Evolutionary conservation across 2,888 invertebrate genomes (phyloP).

Genomic region (Callinectes sapidus): DNA sequence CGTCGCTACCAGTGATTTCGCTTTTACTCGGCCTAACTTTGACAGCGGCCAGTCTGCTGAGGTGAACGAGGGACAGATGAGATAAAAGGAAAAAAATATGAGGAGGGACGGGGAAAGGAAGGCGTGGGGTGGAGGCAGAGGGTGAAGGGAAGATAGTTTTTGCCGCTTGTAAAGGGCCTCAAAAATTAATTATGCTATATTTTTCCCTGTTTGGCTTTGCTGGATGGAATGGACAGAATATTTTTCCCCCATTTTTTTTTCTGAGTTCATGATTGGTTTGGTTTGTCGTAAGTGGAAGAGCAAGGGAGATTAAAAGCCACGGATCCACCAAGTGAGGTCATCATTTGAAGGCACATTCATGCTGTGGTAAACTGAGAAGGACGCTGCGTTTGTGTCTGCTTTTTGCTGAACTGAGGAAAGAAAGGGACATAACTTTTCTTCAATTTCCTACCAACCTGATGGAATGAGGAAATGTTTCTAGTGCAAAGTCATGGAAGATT

Average conservation of each 20-base stretch:
- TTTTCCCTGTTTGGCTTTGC: background rate
- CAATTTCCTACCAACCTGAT: too few species aligned
- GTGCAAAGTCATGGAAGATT: too few species aligned
- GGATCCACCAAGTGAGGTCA: background rate
- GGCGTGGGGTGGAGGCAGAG: background rate
- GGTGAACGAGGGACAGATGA: background rate
- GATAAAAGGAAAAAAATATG: background rate
- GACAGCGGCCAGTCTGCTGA: background rate
- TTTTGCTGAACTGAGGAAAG: background rate
- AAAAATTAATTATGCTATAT: constrained; percentile 13
- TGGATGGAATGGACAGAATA: background rate
- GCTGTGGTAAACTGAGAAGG: background rate
- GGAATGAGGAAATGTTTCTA: too few species aligned
- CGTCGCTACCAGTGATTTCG: background rate
- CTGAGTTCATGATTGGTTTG: background rate
- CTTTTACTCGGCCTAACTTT: constrained; percentile 4
- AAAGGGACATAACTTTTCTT: background rate
- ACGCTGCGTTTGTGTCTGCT: background rate
- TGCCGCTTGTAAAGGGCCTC: background rate
- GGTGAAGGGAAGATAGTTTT: background rate
- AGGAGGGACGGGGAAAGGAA: background rate
- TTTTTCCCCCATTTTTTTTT: background rate
- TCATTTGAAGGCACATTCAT: background rate
- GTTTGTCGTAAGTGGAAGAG: background rate
- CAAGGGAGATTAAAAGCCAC: background rate